A percentile compares a stretch with the other conserved stretches of the same genome.
phyloP scores from a whole-genome alignment of 2,113 vertebrate genomes.

The Hucho hucho region DNA sequence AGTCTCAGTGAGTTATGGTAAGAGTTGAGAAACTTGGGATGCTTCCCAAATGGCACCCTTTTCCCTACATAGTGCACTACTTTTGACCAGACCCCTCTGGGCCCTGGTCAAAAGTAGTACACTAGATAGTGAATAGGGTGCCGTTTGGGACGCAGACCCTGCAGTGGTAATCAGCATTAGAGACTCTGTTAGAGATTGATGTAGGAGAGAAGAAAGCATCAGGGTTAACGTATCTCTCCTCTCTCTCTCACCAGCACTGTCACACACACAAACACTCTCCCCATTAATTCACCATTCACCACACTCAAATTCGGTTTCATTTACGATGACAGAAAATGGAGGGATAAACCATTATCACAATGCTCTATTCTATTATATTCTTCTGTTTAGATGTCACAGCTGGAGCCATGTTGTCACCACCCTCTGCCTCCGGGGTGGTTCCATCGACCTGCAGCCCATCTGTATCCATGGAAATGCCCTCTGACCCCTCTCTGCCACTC shows the following conservation, averaged over 20 bases:
- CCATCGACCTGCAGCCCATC: constrained; percentile 5
- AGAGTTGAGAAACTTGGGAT: neutral
- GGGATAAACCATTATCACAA: neutral
- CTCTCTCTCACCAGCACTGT: neutral
- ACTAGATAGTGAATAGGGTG: too few species aligned
- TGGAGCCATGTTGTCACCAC: constrained; percentile 22
- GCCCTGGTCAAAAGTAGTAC: too few species aligned
- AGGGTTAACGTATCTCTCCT: neutral
- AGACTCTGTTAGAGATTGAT: neutral
- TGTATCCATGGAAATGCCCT: constrained; percentile 19
- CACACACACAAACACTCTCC: neutral
- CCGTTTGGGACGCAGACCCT: neutral
- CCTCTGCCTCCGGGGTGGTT: constrained; percentile 22
- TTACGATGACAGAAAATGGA: too few species aligned
- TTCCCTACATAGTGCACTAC: too few species aligned
- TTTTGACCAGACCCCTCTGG: too few species aligned
- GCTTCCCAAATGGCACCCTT: too few species aligned
- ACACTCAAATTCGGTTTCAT: neutral
- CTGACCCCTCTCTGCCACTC: neutral
- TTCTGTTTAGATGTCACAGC: constrained; percentile 10
- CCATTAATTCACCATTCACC: neutral
- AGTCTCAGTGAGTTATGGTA: constrained; percentile 9
- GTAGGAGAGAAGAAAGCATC: neutral
- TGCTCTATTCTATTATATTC: neutral
- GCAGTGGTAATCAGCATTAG: neutral